phyloP scores from a whole-genome alignment of 2,113 vertebrate genomes.

The Petrocephalus zakoni region DNA sequence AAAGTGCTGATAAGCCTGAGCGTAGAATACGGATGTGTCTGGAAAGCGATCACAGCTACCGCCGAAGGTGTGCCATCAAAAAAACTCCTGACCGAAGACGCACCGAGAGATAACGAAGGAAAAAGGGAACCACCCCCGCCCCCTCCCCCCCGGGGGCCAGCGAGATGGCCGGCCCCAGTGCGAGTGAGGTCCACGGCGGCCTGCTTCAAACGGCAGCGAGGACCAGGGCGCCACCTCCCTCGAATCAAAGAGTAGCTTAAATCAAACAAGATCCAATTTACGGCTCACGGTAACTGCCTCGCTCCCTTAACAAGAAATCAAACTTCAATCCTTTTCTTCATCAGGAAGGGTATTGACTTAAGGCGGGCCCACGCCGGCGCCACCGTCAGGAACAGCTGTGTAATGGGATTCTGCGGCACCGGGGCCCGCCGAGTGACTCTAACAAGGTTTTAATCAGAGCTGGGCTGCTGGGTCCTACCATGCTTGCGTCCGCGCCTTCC shows the following conservation, averaged over 20 bases:
- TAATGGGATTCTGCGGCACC: slow-evolving; percentile 14
- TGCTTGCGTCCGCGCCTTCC: neutral
- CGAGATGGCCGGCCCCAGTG: neutral
- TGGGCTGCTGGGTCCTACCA: slow-evolving; percentile 24
- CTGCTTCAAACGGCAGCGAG: neutral
- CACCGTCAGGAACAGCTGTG: neutral
- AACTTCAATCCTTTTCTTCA: slow-evolving; percentile 29
- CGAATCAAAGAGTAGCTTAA: slow-evolving; percentile 23
- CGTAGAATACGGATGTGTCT: neutral
- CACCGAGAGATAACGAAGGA: neutral
- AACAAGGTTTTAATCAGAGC: slow-evolving; percentile 24
- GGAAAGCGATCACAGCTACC: neutral
- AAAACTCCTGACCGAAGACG: neutral
- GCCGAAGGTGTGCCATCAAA: neutral
- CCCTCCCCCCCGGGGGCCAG: neutral
- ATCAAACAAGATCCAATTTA: slow-evolving; percentile 30
- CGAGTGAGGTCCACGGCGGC: neutral
- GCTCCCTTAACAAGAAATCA: slow-evolving; percentile 29
- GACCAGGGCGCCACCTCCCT: neutral
- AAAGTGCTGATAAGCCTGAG: neutral
- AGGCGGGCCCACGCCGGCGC: neutral
- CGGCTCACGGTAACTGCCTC: slow-evolving; percentile 17
- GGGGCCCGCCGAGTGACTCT: neutral
- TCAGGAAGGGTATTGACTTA: slow-evolving; percentile 26
- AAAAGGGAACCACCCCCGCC: neutral